phyloP scores from a whole-genome alignment of 2,113 vertebrate species.

The Tylochromis polylepis region DNA sequence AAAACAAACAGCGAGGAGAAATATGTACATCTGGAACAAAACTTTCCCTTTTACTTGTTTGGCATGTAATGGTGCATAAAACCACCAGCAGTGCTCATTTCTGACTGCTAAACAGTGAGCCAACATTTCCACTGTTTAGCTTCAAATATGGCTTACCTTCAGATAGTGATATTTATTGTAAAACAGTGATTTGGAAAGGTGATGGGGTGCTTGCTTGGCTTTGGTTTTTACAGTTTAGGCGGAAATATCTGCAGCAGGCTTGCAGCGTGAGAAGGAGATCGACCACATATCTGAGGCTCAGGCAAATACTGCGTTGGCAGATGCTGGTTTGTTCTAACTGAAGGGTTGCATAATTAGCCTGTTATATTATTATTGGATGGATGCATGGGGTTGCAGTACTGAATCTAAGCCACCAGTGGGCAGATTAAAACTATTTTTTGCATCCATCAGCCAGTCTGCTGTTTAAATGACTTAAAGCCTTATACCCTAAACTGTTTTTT shows the following conservation, averaged over 20 bases:
- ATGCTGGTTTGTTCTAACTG: not conserved
- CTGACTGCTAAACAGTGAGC: not conserved
- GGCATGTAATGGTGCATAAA: conserved; percentile 28
- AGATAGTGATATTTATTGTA: not conserved
- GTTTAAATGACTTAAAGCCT: not conserved
- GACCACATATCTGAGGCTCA: not conserved
- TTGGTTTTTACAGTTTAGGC: not conserved
- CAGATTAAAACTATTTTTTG: conserved; percentile 43
- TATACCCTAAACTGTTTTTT: not conserved
- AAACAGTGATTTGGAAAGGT: conserved; percentile 11
- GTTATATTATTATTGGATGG: not conserved
- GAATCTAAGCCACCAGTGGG: conserved; percentile 55
- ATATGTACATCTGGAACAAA: conserved; percentile 17
- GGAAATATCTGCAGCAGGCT: not conserved
- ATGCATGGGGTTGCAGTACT: conserved; percentile 22
- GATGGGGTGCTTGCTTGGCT: not conserved
- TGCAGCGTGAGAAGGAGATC: not conserved
- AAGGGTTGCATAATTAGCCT: not conserved
- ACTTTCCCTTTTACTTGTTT: conserved; percentile 32
- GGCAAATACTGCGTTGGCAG: not conserved
- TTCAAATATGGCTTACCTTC: not conserved
- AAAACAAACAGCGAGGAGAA: conserved; percentile 9
- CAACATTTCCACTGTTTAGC: conserved; percentile 38
- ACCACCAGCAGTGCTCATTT: not conserved
- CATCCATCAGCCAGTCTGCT: not conserved